Base-by-base conservation (phyloP, 2,113 vertebrate species). In the Nettapus auritus region DNA sequence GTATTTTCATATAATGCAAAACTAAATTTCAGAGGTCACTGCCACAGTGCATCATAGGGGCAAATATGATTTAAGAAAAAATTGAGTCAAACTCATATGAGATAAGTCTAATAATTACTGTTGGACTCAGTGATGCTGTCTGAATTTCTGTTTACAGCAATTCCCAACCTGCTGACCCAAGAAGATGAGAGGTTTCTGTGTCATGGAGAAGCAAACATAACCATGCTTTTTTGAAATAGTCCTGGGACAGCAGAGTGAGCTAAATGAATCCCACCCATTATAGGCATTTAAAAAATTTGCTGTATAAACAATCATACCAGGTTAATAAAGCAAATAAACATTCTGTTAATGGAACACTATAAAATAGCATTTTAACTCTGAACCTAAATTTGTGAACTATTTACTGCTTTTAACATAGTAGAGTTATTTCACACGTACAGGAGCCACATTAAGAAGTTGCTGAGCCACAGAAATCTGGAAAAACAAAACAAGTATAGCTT, bases 391-490 rank as follows among this genome's bases (percentile, higher is more conserved):
- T 60, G 36, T 80, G 48, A 86, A 64, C 34, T n/a, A 8, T 46
- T 44, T 52, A 9, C 44, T 82, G 22, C 3, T 8, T 79, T 52
- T 63, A 11, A 16, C 26, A 5, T 46, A 59, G 38, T 5, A 73
- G 18, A 62, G 19, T 23, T 81, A 25, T 74, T 81, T 73, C 42
- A 63, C 10, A 52, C 16, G 7, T 1, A 66, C 11, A 84, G 29
- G 11, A 82, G 14, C 14, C 57, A 20, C 1, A 1, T 67, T 31
- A 44, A 2, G 1, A 34, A 8, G 52, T 38, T 74, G 6, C n/a
- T 42, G 14, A 44, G 23, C 38, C 28, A 40, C 13, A 42, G 5
- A 40, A 50, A 36, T 52, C 5, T 70, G 22, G 19, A 59, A 42
- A 53, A 8, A 11, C 46, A 62, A 34, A 53, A 14, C 44, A 75